A percentile compares a stretch with the other conserved stretches of the same genome.
Evolutionary conservation across 2,797 vertebrate species (phyloP).

Genomic region (Crenichthys baileyi): DNA sequence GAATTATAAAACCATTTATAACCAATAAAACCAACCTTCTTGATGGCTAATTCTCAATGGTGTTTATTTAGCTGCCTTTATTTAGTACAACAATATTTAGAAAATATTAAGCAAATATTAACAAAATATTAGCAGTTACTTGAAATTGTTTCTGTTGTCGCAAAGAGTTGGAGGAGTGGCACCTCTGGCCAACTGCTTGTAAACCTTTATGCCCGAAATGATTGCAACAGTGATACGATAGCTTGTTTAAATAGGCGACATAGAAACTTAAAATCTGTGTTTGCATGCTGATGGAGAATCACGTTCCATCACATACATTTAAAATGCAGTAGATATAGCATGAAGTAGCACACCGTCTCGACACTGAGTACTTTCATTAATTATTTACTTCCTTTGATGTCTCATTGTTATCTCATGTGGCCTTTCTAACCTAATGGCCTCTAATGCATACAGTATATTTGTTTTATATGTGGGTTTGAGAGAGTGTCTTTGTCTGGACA

Average conservation of each 20-base stretch:
- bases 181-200: not conserved
- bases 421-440: slow-evolving; percentile 22
- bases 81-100: too few species aligned
- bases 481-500: not conserved
- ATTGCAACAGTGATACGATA: not conserved
- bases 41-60: too few species aligned
- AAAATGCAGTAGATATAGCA: not conserved
- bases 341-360: not conserved
- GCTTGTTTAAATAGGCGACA: not conserved
- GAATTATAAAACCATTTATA: too few species aligned
- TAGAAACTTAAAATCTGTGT: not conserved
- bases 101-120: too few species aligned
- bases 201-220: not conserved
- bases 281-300: not conserved
- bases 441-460: not conserved
- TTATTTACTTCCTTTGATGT: slow-evolving; percentile 20
- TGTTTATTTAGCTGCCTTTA: too few species aligned
- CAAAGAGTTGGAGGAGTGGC: not conserved
- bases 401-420: slow-evolving; percentile 6
- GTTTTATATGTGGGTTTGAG: not conserved
- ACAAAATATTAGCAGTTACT: too few species aligned
- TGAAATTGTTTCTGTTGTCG: not conserved
- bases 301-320: not conserved
- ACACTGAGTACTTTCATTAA: slow-evolving; percentile 21
- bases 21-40: too few species aligned